Base-by-base conservation (phyloP, 2,113 vertebrate genomes). In the Sarotherodon lohbergeri region DNA sequence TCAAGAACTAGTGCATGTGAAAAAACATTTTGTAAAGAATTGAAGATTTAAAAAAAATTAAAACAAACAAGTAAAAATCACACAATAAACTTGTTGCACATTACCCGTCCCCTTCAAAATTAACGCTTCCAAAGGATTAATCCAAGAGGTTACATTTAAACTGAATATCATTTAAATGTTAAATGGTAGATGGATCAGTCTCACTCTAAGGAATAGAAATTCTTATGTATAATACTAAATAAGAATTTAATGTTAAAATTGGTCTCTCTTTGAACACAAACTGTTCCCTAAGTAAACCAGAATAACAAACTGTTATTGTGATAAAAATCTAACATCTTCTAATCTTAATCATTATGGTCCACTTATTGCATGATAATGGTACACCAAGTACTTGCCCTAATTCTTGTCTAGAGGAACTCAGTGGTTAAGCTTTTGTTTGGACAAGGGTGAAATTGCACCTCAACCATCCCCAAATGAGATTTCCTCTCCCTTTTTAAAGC, bases 61-160 rank as follows among this genome's bases (percentile, higher is more conserved):
- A 68, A 84, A 46, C 19, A 79, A 83, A 83, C 80, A 46, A 68
- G 59, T 32, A 87, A 92, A 86, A 93, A 93, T 93, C 90, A 96
- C 92, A 96, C 95, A 96, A 92, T 94, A 95, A 78, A 96, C 89
- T 95, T 95, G 93, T 93, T 94, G 95, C 88, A 95, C 91, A 96
- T 94, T 91, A 91, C 92, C 90, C 91, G 83, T 91, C 92, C 93
- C 93, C 92, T 91, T 94, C 91, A 96, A 94, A 94, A 96, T 96
- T 93, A 97, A 97, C 95, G 95, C 96, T 95, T 97, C 96, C 95
- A 94, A 82, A 55, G 34, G 16, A 59, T 87, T 76, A 12, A 11
- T 76, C 52, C 71, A 66, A 84, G 14, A 81, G 29, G 63, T 55
- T 54, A 41, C 3, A 56, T 73, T 90, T 34, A 73, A 55, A 55